phyloP scores from a whole-genome alignment of 2,888 invertebrate species.

The Entomobrya multifasciata region DNA sequence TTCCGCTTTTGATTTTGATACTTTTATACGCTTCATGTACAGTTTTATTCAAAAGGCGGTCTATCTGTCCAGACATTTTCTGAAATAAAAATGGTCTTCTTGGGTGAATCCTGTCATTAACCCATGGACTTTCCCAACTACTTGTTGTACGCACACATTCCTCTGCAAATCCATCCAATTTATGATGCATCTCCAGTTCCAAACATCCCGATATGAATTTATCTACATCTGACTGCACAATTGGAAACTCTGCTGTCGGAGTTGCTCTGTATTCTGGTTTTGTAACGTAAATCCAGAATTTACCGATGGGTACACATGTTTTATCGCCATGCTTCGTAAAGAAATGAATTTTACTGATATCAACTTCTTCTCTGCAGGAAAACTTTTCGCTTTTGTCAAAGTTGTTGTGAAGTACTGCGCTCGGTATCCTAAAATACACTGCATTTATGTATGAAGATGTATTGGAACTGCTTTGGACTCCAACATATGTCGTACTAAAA shows the following conservation, averaged over 20 bases:
- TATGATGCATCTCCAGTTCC: slow-evolving; percentile 70
- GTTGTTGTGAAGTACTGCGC: slow-evolving; percentile 36
- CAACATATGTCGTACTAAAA: slow-evolving; percentile 73
- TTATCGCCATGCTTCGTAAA: background rate
- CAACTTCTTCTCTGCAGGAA: slow-evolving; percentile 73
- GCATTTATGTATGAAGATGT: slow-evolving; percentile 55
- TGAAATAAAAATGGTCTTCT: slow-evolving; percentile 64
- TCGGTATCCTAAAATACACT: slow-evolving; percentile 63
- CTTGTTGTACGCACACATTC: slow-evolving; percentile 70
- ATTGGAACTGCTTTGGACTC: slow-evolving; percentile 1
- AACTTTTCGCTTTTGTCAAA: slow-evolving; percentile 72
- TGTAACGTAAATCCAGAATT: slow-evolving; percentile 75
- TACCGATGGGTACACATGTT: slow-evolving; percentile 16
- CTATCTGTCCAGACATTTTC: slow-evolving; percentile 66
- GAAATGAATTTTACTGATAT: slow-evolving; percentile 40
- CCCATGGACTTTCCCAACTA: slow-evolving; percentile 71
- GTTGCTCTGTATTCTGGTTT: slow-evolving; percentile 48
- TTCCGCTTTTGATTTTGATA: slow-evolving; percentile 70
- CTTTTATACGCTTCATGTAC: slow-evolving; percentile 55
- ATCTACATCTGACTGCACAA: slow-evolving; percentile 74
- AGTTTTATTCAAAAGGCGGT: slow-evolving; percentile 55
- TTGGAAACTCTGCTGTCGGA: slow-evolving; percentile 67
- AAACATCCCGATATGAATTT: slow-evolving; percentile 73
- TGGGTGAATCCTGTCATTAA: slow-evolving; percentile 75
- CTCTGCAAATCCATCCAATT: slow-evolving; percentile 60